Base-by-base conservation (phyloP, 2,888 invertebrate species). In the Aethes cnicana region DNA sequence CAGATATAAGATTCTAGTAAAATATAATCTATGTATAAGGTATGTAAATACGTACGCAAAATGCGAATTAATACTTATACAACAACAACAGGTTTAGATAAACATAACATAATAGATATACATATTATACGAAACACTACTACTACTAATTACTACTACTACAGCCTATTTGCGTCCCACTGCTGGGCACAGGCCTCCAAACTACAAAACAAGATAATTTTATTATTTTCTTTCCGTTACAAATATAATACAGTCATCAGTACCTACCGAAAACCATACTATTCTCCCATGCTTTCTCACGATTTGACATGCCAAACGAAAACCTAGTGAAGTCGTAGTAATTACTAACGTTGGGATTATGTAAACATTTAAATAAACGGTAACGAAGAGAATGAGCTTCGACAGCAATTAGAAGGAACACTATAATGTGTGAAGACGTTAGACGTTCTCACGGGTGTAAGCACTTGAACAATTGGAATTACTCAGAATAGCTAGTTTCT, bases 321-420 rank as follows among this genome's bases (percentile, higher is more conserved):
- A 50, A 44, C 7, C 37, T 37, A 50, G 43, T 23, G 41, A 17
- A 16, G 33, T 48, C 23, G 16, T 18, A 33, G 23, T 14, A 42
- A 50, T 28, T 30, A 48, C 43, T 43, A 12, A 36, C 36, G 14
- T 28, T 23, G 30, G 37, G 44, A 39, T 52, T 8, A 18, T 12
- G 32, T 28, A 37, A 46, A 46, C 52, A 25, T 33, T 37, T 12
- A 30, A 28, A 25, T 17, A 21, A 36, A 36, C 35, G 49, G 37
- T 44, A 58, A 54, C 30, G 33, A 53, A 47, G 50, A 54, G 64
- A 59, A 66, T 65, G 55, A 64, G 57, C 57, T 58, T 69, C 68
- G 54, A 59, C 64, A 58, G 59, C 76, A 81, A 83, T 84, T 83
- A 83, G 81, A 63, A 62, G 41, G 42, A 44, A 58, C 55, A 57